These are phyloP conservation scores for Otus sunia DNA, from an alignment of 2,113 vertebrate species.

Conservation along the genomic window DNA sequence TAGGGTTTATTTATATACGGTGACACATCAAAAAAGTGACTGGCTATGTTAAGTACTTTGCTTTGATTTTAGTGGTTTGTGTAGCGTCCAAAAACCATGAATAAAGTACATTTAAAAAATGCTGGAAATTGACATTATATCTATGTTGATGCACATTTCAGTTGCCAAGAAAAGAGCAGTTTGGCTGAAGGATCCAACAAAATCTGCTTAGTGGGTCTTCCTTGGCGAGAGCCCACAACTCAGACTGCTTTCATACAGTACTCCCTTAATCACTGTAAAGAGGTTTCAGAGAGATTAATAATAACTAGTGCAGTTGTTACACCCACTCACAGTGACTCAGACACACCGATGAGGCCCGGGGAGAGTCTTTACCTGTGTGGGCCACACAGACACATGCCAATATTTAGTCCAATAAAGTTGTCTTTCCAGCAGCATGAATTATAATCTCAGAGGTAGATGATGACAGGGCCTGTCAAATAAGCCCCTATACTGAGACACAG, in stretches of 20 bases:
- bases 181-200: slow-evolving; percentile 54
- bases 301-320: slow-evolving; percentile 51
- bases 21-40: background rate
- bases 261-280: slow-evolving; percentile 55
- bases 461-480: slow-evolving; percentile 48
- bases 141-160: background rate
- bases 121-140: slow-evolving; percentile 1
- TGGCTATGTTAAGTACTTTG: background rate
- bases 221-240: slow-evolving; percentile 35
- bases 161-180: slow-evolving; percentile 66
- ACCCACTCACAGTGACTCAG: slow-evolving; percentile 51
- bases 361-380: slow-evolving; percentile 53
- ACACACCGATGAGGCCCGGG: background rate
- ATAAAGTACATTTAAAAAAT: background rate
- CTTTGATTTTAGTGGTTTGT: slow-evolving; percentile 19
- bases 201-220: slow-evolving; percentile 59
- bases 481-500: background rate
- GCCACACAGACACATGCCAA: slow-evolving; percentile 46
- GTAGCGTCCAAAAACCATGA: background rate
- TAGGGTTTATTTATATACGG: background rate
- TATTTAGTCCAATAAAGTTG: slow-evolving; percentile 50
- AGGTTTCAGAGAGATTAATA: slow-evolving; percentile 63
- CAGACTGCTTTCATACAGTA: slow-evolving; percentile 44
- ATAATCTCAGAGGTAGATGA: slow-evolving; percentile 18
- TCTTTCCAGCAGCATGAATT: slow-evolving; percentile 43